Percentiles rank a stretch among this genome's conserved stretches.
Conservation (phyloP, 1,140 invertebrate species). For the Oedothorax gibbosus region DNA sequence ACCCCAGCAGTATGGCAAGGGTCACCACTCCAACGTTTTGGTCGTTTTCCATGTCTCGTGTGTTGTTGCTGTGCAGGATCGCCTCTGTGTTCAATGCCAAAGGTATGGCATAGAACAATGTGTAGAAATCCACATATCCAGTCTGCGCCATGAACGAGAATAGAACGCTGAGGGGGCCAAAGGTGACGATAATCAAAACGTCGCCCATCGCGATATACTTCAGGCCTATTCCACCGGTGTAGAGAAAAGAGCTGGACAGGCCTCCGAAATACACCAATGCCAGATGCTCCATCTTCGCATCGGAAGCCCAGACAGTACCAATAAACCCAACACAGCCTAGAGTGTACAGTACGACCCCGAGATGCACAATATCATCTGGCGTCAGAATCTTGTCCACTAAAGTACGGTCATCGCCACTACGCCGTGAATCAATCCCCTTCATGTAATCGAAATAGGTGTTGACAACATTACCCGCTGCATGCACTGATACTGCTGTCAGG, state of each 20-base stretch:
- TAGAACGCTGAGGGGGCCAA: slow-evolving; percentile 93
- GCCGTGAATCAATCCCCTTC: slow-evolving; percentile 88
- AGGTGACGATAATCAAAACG: slow-evolving; percentile 88
- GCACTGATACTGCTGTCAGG: slow-evolving; percentile 88
- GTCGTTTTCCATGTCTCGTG: slow-evolving; percentile 88
- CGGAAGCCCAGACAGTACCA: slow-evolving; percentile 81
- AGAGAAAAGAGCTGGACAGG: slow-evolving; percentile 91
- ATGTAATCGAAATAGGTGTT: slow-evolving; percentile 96
- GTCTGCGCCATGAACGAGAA: slow-evolving; percentile 94
- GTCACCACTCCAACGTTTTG: slow-evolving; percentile 89
- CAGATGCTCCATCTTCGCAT: slow-evolving; percentile 92
- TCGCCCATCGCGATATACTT: slow-evolving; percentile 95
- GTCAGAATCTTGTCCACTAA: slow-evolving; percentile 88
- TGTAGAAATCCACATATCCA: slow-evolving; percentile 83
- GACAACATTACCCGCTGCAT: slow-evolving; percentile 95
- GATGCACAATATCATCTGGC: slow-evolving; percentile 84
- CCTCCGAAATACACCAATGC: slow-evolving; percentile 95
- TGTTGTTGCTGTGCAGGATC: slow-evolving; percentile 95
- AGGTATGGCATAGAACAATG: slow-evolving; percentile 93
- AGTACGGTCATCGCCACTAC: slow-evolving; percentile 91
- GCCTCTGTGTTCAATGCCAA: slow-evolving; percentile 94
- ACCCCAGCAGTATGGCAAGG: slow-evolving; percentile 91
- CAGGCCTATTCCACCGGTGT: slow-evolving; percentile 91
- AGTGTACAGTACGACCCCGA: slow-evolving; percentile 88
- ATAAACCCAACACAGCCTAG: slow-evolving; percentile 91